A percentile compares a stretch with the other conserved stretches of the same genome.
Evolutionary conservation across 2,797 vertebrate species (phyloP).

Genomic region (Pagetopsis macropterus): DNA sequence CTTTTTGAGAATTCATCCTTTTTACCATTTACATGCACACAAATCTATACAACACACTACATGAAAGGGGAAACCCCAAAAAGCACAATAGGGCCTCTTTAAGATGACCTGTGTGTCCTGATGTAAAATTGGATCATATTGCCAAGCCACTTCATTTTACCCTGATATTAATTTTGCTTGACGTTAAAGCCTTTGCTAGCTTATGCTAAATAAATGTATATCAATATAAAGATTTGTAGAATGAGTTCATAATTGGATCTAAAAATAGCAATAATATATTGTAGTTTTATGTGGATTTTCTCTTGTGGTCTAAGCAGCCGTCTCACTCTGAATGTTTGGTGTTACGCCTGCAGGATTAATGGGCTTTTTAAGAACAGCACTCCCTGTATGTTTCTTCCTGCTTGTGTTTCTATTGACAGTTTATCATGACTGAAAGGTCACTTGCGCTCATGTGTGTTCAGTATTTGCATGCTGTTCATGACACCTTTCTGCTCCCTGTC

Average conservation of each 20-base stretch:
- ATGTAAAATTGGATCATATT: too few species aligned
- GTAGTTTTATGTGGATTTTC: background rate
- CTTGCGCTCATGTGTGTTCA: constrained; percentile 11
- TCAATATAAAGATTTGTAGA: background rate
- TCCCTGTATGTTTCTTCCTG: background rate
- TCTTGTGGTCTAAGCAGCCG: background rate
- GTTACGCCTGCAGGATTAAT: constrained; percentile 4
- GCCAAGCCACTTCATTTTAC: background rate
- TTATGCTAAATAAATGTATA: background rate
- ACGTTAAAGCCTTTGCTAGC: background rate
- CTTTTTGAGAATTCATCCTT: too few species aligned
- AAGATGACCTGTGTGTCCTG: too few species aligned
- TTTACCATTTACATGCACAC: too few species aligned
- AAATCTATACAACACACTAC: too few species aligned
- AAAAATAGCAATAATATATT: background rate
- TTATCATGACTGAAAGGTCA: constrained; percentile 31
- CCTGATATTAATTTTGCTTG: background rate
- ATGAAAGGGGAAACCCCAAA: too few species aligned
- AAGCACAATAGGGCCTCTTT: too few species aligned
- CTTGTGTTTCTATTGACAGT: constrained; percentile 30
- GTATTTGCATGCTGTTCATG: constrained; percentile 30
- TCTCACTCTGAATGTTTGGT: background rate
- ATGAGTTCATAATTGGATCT: background rate
- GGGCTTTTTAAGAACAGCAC: constrained; percentile 33
- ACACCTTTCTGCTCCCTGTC: background rate